Evolutionary conservation across 1,140 invertebrate species (phyloP).

Genomic region (Brachionus asplanchnoidis): DNA sequence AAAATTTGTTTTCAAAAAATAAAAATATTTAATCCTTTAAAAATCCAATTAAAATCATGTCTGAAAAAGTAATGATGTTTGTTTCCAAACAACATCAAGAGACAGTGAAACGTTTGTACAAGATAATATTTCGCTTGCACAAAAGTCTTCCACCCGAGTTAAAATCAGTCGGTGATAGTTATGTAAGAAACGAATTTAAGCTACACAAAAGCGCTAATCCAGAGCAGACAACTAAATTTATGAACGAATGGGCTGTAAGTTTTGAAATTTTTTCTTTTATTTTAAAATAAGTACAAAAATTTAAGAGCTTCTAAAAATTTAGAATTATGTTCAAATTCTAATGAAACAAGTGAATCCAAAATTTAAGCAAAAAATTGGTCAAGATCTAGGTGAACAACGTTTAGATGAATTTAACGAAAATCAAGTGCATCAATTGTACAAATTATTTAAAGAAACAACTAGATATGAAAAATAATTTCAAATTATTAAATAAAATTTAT

Average conservation of each 20-base stretch:
- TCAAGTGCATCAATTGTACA: slow-evolving; percentile 74
- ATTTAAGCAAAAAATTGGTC: slow-evolving; percentile 61
- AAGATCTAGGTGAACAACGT: slow-evolving; percentile 62
- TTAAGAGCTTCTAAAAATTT: slow-evolving; percentile 45
- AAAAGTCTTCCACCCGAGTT: slow-evolving; percentile 72
- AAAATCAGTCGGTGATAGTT: slow-evolving; percentile 65
- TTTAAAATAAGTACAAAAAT: background rate
- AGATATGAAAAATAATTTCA: background rate
- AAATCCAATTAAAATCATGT: background rate
- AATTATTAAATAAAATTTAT: background rate
- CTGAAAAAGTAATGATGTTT: slow-evolving; percentile 4
- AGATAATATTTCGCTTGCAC: slow-evolving; percentile 78
- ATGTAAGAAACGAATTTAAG: slow-evolving; percentile 80
- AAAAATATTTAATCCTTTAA: background rate
- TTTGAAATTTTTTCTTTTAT: slow-evolving; percentile 1
- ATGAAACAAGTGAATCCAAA: slow-evolving; percentile 65
- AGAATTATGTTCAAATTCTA: slow-evolving; percentile 71
- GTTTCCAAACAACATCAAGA: slow-evolving; percentile 10
- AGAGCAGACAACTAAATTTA: slow-evolving; percentile 69
- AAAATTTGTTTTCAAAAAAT: background rate
- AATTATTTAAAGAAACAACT: slow-evolving; percentile 61
- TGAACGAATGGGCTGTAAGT: slow-evolving; percentile 82
- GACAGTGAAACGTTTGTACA: slow-evolving; percentile 64
- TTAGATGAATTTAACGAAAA: slow-evolving; percentile 71
- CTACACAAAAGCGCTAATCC: slow-evolving; percentile 72